Evolutionary conservation across 1,140 invertebrate genomes (phyloP).

Genomic region (Meloidogyne hapla): DNA sequence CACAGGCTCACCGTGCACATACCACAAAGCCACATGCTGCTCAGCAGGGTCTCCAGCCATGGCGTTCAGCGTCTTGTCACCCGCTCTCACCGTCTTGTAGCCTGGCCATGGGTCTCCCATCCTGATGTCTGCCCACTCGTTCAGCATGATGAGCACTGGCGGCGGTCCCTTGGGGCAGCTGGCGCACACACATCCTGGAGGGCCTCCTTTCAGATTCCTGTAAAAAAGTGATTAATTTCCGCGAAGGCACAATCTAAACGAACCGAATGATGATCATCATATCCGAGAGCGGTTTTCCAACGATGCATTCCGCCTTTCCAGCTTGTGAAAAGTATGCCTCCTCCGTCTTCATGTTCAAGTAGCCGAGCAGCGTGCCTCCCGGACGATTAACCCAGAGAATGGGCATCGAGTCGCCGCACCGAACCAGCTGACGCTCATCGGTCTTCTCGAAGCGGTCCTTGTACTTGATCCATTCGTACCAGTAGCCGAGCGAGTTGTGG

Average conservation of each 20-base stretch:
- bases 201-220: constrained; percentile 13
- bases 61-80: constrained; percentile 41
- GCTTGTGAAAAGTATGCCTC: constrained; percentile 47
- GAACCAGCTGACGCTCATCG: constrained; percentile 43
- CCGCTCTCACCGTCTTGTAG: constrained; percentile 35
- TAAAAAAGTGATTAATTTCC: not conserved
- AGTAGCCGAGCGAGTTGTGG: constrained; percentile 51
- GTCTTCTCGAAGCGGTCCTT: constrained; percentile 49
- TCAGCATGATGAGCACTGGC: constrained; percentile 23
- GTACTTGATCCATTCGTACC: constrained; percentile 60
- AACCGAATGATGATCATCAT: constrained; percentile 51
- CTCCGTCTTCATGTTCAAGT: constrained; percentile 54
- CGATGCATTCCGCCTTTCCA: constrained; percentile 37
- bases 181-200: constrained; percentile 46
- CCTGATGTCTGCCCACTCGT: constrained; percentile 51
- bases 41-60: constrained; percentile 43
- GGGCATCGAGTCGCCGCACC: constrained; percentile 54
- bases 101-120: constrained; percentile 49
- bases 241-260: not conserved
- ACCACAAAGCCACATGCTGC: constrained; percentile 57
- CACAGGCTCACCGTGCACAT: constrained; percentile 50
- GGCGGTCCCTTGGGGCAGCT: constrained; percentile 33
- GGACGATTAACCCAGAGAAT: constrained; percentile 45
- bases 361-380: constrained; percentile 46
- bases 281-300: constrained; percentile 16